phyloP scores from a whole-genome alignment of 2,797 vertebrate genomes.

The Falco cherrug region DNA sequence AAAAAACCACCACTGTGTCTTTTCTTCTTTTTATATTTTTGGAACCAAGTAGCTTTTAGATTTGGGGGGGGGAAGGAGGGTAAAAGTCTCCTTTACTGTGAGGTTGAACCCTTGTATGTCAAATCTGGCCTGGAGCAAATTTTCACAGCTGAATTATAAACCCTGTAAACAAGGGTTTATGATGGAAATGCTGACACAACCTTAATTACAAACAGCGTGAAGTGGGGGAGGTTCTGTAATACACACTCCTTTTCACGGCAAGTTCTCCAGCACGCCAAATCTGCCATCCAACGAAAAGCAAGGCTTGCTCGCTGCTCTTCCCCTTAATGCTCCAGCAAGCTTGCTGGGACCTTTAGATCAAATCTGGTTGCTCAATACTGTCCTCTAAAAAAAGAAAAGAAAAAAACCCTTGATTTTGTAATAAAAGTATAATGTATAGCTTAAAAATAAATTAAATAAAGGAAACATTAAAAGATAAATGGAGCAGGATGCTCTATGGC shows the following conservation, averaged over 20 bases:
- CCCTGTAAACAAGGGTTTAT: conserved; percentile 62
- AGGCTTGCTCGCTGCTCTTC: neutral
- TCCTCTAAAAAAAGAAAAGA: conserved; percentile 56
- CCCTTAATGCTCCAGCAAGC: conserved; percentile 29
- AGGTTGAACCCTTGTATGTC: conserved; percentile 58
- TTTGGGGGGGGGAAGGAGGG: neutral
- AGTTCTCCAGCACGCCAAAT: conserved; percentile 32
- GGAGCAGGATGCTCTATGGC: conserved; percentile 83
- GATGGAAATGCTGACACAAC: conserved; percentile 68
- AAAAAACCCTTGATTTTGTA: conserved; percentile 70
- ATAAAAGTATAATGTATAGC: conserved; percentile 81
- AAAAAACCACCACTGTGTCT: rapidly evolving
- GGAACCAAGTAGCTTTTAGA: neutral
- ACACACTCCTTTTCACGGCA: conserved; percentile 36
- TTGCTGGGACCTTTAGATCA: conserved; percentile 51
- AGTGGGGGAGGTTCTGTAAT: conserved; percentile 48
- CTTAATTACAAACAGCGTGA: conserved; percentile 68
- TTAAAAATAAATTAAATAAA: conserved; percentile 87
- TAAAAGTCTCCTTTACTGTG: conserved; percentile 12
- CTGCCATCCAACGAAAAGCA: conserved; percentile 47
- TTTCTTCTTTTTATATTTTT: neutral
- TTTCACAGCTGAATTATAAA: conserved; percentile 72
- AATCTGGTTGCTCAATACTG: conserved; percentile 53
- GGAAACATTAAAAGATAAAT: conserved; percentile 87
- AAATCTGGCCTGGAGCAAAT: conserved; percentile 65